These are phyloP conservation scores for Leucopternis melanops DNA, from an alignment of 2,113 vertebrate species.

Conservation along the genomic window DNA sequence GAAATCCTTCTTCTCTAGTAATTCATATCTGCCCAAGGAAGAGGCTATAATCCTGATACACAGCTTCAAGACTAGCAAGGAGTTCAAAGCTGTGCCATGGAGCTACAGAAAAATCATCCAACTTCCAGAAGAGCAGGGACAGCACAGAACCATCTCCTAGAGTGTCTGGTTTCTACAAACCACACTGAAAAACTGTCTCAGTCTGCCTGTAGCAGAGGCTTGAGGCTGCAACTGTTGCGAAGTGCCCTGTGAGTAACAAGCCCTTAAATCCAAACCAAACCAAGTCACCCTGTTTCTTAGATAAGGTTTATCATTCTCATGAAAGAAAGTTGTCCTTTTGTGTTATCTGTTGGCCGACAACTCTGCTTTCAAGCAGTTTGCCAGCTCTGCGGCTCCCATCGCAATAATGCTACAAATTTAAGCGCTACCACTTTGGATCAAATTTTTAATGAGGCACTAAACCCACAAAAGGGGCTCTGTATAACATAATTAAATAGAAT, in stretches of 20 bases:
- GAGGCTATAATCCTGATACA: neutral
- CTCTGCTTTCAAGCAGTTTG: neutral
- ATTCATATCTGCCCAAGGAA: neutral
- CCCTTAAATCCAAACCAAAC: neutral
- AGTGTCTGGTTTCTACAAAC: neutral
- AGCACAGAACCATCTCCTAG: neutral
- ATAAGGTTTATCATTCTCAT: neutral
- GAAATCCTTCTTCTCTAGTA: neutral
- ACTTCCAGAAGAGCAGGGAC: neutral
- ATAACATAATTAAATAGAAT: slow-evolving; percentile 55
- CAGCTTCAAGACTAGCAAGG: neutral
- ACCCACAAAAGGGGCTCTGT: slow-evolving; percentile 53
- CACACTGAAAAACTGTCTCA: neutral
- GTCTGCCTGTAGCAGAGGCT: neutral
- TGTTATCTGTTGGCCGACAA: neutral
- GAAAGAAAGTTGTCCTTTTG: neutral
- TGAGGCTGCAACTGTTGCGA: neutral
- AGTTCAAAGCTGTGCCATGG: neutral
- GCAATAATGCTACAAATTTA: neutral
- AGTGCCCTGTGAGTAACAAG: neutral
- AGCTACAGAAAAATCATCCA: neutral
- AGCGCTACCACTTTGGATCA: slow-evolving; percentile 4
- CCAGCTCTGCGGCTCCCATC: neutral
- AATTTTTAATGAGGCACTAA: slow-evolving; percentile 55
- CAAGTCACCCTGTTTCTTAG: neutral